phyloP scores from a whole-genome alignment of 2,797 vertebrate species.

The Scyliorhinus canicula region DNA sequence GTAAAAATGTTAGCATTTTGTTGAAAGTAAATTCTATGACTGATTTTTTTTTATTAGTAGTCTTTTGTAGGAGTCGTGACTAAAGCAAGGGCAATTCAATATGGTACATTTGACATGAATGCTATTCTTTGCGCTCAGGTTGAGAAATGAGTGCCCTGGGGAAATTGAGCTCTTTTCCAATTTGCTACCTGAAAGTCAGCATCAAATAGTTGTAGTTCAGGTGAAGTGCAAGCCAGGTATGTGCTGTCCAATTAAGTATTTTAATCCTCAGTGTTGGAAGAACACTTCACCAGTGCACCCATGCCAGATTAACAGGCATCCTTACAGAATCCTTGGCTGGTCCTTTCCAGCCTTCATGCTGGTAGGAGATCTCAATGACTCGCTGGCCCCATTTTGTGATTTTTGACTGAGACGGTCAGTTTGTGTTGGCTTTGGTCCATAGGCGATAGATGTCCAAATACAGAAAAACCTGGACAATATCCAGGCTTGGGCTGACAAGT shows the following conservation, averaged over 20 bases:
- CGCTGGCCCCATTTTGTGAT: too few species aligned
- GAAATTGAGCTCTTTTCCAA: background rate
- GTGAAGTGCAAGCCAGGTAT: too few species aligned
- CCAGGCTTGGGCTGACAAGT: too few species aligned
- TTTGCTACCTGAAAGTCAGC: background rate
- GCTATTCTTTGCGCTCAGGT: background rate
- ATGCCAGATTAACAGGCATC: background rate
- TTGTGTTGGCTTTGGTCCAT: too few species aligned
- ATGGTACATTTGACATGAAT: background rate
- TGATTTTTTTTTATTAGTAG: background rate
- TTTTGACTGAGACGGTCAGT: background rate
- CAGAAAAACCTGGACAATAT: too few species aligned
- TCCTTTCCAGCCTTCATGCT: too few species aligned
- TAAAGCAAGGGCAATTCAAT: background rate
- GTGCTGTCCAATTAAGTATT: background rate
- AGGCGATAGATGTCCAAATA: too few species aligned
- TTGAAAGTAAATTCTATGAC: background rate
- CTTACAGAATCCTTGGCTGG: too few species aligned
- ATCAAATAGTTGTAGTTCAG: background rate
- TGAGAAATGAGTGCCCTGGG: background rate
- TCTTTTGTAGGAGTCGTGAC: background rate
- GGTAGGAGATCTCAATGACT: too few species aligned
- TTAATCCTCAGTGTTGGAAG: background rate
- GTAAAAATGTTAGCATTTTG: background rate
- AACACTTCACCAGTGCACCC: background rate